These are phyloP conservation scores for Gasterosteus nipponicus DNA, from an alignment of 2,113 vertebrate species.

Conservation along the genomic window DNA sequence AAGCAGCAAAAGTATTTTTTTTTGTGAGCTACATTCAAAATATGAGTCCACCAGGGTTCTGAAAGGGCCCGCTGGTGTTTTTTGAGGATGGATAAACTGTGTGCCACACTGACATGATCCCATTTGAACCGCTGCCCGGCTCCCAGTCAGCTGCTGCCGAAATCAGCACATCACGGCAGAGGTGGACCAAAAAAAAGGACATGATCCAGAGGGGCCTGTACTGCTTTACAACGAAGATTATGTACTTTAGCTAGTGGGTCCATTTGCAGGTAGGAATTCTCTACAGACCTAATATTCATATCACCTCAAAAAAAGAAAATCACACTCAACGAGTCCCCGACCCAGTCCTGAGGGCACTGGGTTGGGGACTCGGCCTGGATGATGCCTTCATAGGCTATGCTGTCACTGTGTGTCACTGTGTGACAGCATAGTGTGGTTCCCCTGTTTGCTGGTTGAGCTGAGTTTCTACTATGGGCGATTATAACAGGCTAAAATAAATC, in stretches of 20 bases:
- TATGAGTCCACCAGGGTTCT: not conserved
- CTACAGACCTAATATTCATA: constrained; percentile 55
- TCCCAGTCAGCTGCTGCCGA: constrained; percentile 49
- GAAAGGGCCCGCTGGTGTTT: not conserved
- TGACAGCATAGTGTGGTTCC: constrained; percentile 2
- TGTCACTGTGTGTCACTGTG: constrained; percentile 4
- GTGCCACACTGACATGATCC: not conserved
- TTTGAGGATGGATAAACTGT: not conserved
- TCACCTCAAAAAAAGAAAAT: constrained; percentile 35
- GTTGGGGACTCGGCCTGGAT: not conserved
- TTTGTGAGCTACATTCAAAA: not conserved
- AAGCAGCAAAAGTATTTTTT: not conserved
- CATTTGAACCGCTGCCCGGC: constrained; percentile 6
- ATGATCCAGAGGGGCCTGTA: constrained; percentile 61
- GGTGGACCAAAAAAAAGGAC: constrained; percentile 46
- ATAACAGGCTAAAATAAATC: constrained; percentile 8
- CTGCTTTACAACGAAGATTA: constrained; percentile 69
- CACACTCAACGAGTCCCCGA: not conserved
- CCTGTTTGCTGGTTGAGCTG: not conserved
- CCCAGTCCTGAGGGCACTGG: constrained; percentile 22
- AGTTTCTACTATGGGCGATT: constrained; percentile 10
- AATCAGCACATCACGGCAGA: constrained; percentile 43
- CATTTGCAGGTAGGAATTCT: constrained; percentile 55
- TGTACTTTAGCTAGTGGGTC: constrained; percentile 55
- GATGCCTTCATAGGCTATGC: constrained; percentile 30